These are phyloP conservation scores for Elachura formosa DNA, from an alignment of 2,113 vertebrate genomes.

Conservation along the genomic window DNA sequence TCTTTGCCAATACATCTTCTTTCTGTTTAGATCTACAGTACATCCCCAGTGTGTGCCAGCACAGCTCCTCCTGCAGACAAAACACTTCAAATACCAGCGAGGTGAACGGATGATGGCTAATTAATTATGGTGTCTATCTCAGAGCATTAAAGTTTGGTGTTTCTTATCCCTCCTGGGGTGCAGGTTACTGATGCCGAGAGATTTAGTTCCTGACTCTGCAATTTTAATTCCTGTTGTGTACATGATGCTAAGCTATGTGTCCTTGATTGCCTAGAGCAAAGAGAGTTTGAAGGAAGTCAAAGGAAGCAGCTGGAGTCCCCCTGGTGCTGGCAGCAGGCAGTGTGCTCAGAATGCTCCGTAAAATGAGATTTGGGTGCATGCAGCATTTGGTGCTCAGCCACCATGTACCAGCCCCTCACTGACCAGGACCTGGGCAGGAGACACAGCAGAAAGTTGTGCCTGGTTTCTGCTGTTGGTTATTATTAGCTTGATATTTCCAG, in stretches of 20 bases:
- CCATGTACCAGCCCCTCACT: background rate
- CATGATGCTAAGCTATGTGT: accelerated
- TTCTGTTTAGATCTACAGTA: background rate
- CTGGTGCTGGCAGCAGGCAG: background rate
- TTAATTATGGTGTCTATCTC: background rate
- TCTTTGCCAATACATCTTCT: background rate
- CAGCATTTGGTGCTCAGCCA: background rate
- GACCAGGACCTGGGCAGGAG: background rate
- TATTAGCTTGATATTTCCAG: background rate
- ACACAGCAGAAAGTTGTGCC: accelerated
- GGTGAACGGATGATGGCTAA: background rate
- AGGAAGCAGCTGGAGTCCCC: background rate
- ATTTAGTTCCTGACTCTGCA: background rate
- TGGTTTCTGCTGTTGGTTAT: background rate
- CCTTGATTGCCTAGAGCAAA: background rate
- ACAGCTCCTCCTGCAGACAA: background rate
- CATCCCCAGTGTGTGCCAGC: background rate
- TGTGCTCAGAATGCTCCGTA: background rate
- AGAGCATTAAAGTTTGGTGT: background rate
- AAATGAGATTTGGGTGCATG: background rate
- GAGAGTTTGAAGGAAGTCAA: background rate
- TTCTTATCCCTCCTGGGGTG: background rate
- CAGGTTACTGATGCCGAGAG: background rate
- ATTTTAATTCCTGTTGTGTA: background rate
- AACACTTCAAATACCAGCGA: background rate